Evolutionary conservation across 2,888 invertebrate species (phyloP).

Genomic region (Xylophagus ater): DNA sequence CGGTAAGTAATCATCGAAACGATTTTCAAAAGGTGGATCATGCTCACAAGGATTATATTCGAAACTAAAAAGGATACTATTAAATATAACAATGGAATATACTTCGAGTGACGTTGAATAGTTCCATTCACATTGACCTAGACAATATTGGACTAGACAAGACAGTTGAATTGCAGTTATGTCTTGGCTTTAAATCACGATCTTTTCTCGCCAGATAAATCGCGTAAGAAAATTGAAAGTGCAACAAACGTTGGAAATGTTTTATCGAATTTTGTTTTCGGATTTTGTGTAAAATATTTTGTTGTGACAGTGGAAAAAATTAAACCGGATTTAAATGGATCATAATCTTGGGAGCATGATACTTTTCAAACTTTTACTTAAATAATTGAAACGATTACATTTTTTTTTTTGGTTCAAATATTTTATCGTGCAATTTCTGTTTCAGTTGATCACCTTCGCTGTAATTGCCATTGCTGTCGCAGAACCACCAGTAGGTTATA

Average conservation of each 20-base stretch:
- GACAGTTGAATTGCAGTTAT: constrained; percentile 1
- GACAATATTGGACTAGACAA: no score
- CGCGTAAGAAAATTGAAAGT: constrained; percentile 6
- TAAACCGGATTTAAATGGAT: constrained; percentile 6
- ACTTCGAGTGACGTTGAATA: no score
- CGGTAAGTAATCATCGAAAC: constrained; percentile 8
- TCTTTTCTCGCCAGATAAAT: no score
- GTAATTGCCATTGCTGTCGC: constrained; percentile 55
- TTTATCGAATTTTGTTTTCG: no score
- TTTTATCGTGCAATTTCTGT: constrained; percentile 20
- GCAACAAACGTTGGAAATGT: constrained; percentile 7
- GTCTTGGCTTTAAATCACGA: background rate
- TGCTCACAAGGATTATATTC: background rate
- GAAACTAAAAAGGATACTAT: constrained; percentile 2
- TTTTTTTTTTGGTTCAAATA: no score
- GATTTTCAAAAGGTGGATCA: constrained; percentile 1
- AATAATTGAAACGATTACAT: background rate
- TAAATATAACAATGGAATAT: no score
- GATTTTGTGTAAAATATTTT: no score
- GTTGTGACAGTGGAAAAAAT: constrained; percentile 6
- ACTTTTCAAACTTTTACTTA: background rate
- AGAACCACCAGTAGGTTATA: constrained; percentile 57
- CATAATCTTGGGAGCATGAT: background rate
- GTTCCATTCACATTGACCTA: no score
- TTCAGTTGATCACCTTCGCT: constrained; percentile 62